phyloP scores from a whole-genome alignment of 2,113 vertebrate species.

The Athene noctua region DNA sequence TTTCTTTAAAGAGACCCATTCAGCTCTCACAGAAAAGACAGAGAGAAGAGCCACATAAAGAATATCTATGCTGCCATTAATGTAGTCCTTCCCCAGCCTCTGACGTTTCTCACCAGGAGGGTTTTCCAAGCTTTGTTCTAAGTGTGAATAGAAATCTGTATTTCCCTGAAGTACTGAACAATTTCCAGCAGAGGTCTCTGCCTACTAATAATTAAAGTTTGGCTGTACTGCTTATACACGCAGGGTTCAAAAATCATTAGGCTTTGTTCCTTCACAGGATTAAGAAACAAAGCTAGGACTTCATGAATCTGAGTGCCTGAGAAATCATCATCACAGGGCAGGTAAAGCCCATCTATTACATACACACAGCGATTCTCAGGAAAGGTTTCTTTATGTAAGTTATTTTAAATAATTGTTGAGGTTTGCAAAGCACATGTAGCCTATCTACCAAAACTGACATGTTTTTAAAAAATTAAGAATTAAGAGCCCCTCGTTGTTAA shows the following conservation, averaged over 20 bases:
- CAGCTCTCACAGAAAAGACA: not conserved
- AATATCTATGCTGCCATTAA: not conserved
- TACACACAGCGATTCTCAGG: not conserved
- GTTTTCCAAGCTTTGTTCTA: not conserved
- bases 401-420: not conserved
- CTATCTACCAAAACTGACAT: not conserved
- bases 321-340: not conserved
- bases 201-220: conserved; percentile 41
- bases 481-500: not conserved
- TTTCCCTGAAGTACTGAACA: conserved; percentile 25
- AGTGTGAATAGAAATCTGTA: not conserved
- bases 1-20: not conserved
- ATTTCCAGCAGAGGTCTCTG: conserved; percentile 69
- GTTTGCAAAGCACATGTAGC: not conserved
- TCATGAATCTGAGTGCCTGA: not conserved
- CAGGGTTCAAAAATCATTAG: not conserved
- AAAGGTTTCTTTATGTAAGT: not conserved
- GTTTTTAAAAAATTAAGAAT: not conserved
- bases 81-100: not conserved
- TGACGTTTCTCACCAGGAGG: not conserved
- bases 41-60: not conserved
- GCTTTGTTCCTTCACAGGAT: not conserved
- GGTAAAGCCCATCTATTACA: not conserved
- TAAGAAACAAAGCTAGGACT: not conserved
- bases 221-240: not conserved